Conservation (phyloP, 2,888 invertebrate genomes). For the Eilema depressum region DNA sequence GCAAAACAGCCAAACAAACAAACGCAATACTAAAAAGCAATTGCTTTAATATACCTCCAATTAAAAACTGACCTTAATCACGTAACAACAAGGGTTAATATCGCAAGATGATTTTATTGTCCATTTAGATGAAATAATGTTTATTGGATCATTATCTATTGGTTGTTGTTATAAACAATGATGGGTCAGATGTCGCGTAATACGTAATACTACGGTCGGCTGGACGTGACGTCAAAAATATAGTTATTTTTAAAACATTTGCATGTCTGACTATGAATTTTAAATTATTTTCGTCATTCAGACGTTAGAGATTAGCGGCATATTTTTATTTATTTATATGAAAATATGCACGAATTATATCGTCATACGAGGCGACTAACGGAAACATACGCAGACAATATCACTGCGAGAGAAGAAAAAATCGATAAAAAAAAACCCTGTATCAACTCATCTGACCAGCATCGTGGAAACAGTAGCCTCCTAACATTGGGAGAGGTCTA, state of each 20-base stretch:
- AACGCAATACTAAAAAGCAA: constrained; percentile 54
- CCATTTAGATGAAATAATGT: constrained; percentile 59
- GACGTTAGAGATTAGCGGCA: neutral
- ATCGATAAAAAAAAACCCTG: no score
- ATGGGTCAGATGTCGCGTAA: constrained; percentile 66
- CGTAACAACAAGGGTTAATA: constrained; percentile 46
- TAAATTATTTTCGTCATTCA: constrained; percentile 10
- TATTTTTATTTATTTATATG: no score
- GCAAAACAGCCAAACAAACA: constrained; percentile 50
- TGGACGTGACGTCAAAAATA: constrained; percentile 52
- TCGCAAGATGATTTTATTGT: constrained; percentile 27
- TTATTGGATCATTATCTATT: constrained; percentile 60
- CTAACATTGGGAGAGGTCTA: no score
- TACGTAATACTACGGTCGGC: constrained; percentile 57
- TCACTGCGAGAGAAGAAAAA: no score
- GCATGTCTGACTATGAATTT: constrained; percentile 4
- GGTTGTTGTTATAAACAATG: constrained; percentile 58
- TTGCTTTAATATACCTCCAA: constrained; percentile 37
- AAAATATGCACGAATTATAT: no score
- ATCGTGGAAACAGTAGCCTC: no score
- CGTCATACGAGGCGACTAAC: no score
- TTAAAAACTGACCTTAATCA: constrained; percentile 51
- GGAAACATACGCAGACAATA: no score
- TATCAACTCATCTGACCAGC: no score
- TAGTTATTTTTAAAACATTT: constrained; percentile 3